Evolutionary conservation across 2,888 invertebrate species (phyloP), one percentile per base, ranked within the genome.

Genomic region (Myathropa florea): DNA sequence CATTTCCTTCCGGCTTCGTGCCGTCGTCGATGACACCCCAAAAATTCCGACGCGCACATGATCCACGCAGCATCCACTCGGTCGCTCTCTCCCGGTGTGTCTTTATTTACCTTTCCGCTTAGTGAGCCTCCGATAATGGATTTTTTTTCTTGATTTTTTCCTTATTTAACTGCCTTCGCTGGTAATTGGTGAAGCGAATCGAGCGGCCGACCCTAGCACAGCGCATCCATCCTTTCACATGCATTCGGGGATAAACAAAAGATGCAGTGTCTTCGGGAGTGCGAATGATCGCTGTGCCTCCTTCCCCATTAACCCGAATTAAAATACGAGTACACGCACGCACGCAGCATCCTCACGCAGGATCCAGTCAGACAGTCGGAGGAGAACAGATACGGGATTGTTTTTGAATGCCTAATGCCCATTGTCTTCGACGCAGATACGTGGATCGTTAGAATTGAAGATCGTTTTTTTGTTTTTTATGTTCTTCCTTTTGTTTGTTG

Each of bases 41-140:
- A 57, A 55, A 61, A 39, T 39, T 18, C 39, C 39, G 18, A 46
- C 4, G 18, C 46, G 46, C 18, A 46, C 18, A 46, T 18, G 39
- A 39, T 39, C n/a, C 39, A 4, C 46, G 18, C 46, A 46, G 46
- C 46, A 21, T 2, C 39, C n/a, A 4, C 33, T 33, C 46, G 3
- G 46, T 18, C 18, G 7, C 46, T 6, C 39, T n/a, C 36, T 12
- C 61, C 23, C n/a, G 46, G 46, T 46, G 46, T 18, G 18, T 70
- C 67, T 86, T 79, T 86, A 86, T 86, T 86, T 86, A 86, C 83
- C 79, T 83, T 86, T 83, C 83, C 86, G 86, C 86, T 86, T 79
- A 83, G 83, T 55, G 70, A 75, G 71, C 83, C 83, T 82, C 65
- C 79, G 83, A 86, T 86, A 86, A 86, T 86, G 71, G 86, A 83